phyloP scores from a whole-genome alignment of 2,888 invertebrate species.

The Ectemnius cavifrons region DNA sequence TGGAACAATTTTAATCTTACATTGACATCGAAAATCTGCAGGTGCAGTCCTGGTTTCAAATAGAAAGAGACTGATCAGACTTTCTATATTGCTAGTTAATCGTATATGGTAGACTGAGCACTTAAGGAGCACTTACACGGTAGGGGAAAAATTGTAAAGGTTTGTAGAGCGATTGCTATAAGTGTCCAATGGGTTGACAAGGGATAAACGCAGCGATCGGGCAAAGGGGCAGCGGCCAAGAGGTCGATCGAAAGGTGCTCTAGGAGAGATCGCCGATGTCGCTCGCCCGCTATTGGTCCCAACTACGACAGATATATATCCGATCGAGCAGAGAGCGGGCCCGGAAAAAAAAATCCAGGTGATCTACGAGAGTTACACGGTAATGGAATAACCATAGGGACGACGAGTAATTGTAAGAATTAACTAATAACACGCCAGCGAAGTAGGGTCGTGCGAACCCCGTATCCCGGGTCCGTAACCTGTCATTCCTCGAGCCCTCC shows the following conservation, averaged over 20 bases:
- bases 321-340: not conserved
- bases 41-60: not conserved
- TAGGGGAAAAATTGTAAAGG: not conserved
- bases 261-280: slow-evolving; percentile 36
- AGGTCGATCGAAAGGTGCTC: slow-evolving; percentile 11
- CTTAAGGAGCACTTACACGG: not conserved
- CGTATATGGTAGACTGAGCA: not conserved
- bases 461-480: slow-evolving; percentile 70
- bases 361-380: slow-evolving; percentile 68
- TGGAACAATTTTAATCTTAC: too few relatives aligned
- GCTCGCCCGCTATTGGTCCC: slow-evolving; percentile 23
- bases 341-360: slow-evolving; percentile 49
- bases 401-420: slow-evolving; percentile 77
- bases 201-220: slow-evolving; percentile 3
- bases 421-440: slow-evolving; percentile 76
- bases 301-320: slow-evolving; percentile 16
- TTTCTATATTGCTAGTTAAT: not conserved
- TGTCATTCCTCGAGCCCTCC: slow-evolving; percentile 74
- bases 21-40: not conserved
- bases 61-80: not conserved
- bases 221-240: not conserved
- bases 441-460: slow-evolving; percentile 76
- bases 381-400: slow-evolving; percentile 78
- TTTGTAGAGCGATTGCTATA: not conserved
- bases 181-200: slow-evolving; percentile 4